These are phyloP conservation scores for Ciona savignyi DNA, from an alignment of 23 tunicate genomes.

Conservation along the genomic window DNA sequence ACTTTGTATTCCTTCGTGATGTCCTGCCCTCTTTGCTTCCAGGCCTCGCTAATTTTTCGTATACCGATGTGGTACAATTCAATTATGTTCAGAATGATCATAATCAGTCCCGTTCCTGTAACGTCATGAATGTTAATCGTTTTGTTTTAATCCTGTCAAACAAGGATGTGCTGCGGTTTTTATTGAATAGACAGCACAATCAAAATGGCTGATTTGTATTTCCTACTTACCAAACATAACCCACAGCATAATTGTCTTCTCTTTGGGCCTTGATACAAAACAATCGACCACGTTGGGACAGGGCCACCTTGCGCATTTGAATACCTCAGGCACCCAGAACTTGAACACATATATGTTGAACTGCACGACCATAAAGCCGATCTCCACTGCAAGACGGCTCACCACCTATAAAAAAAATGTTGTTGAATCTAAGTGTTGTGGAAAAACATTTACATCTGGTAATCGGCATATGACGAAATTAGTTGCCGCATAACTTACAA, in stretches of 20 bases:
- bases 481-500: too few species aligned
- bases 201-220: too few species aligned
- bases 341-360: conserved; percentile 79
- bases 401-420: conserved; percentile 47
- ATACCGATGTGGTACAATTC: conserved; percentile 91
- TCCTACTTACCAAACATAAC: conserved; percentile 88
- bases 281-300: conserved; percentile 93
- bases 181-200: too few species aligned
- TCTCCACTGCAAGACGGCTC: conserved; percentile 43
- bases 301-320: conserved; percentile 94
- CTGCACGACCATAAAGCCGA: conserved; percentile 65
- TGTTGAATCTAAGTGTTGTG: too few species aligned
- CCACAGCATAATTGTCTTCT: conserved; percentile 89
- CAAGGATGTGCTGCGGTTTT: too few species aligned
- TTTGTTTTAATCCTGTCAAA: too few species aligned
- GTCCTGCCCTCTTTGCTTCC: conserved; percentile 80
- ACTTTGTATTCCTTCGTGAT: conserved; percentile 87
- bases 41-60: conserved; percentile 72
- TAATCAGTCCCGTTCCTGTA: conserved; percentile 74
- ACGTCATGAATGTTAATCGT: too few species aligned
- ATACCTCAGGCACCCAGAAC: conserved; percentile 87
- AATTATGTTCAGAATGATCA: conserved; percentile 72
- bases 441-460: too few species aligned
- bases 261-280: conserved; percentile 91
- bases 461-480: too few species aligned